Evolutionary conservation across 2,888 invertebrate genomes (phyloP).

Genomic region (Calliphora vomitoria): DNA sequence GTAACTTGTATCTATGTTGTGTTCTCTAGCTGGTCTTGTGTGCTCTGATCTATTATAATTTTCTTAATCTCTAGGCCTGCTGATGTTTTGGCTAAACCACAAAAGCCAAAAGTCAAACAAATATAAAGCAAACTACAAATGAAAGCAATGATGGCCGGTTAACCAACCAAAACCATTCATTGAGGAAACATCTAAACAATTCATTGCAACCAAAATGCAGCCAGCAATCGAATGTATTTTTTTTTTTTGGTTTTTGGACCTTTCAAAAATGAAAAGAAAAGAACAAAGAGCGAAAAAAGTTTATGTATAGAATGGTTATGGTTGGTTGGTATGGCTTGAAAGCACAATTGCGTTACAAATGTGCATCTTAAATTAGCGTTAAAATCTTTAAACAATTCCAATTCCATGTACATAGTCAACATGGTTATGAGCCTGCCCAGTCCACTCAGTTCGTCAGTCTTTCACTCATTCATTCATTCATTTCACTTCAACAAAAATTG

Average conservation of each 20-base stretch:
- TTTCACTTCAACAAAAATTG: conserved; percentile 23
- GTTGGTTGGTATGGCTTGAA: conserved; percentile 46
- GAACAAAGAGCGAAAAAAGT: neutral
- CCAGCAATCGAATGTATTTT: too few species aligned
- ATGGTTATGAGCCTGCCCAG: conserved; percentile 30
- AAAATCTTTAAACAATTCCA: conserved; percentile 71
- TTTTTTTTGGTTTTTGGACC: too few species aligned
- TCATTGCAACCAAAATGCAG: conserved; percentile 27
- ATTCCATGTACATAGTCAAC: conserved; percentile 24
- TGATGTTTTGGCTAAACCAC: conserved; percentile 41
- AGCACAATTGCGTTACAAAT: conserved; percentile 82
- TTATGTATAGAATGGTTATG: too few species aligned
- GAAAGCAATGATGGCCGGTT: conserved; percentile 19
- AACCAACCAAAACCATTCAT: conserved; percentile 12
- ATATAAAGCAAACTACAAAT: conserved; percentile 47
- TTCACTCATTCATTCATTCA: neutral
- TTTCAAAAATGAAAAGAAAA: neutral
- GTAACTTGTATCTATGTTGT: conserved; percentile 34
- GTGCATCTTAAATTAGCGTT: conserved; percentile 82
- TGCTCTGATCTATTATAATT: conserved; percentile 62
- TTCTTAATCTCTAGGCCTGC: conserved; percentile 53
- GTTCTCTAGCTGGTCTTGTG: neutral
- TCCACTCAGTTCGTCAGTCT: conserved; percentile 24
- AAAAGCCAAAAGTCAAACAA: conserved; percentile 70
- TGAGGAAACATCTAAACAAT: conserved; percentile 22